A percentile compares a stretch with the other conserved stretches of the same genome.
phyloP scores from a whole-genome alignment of 2,797 vertebrate species.

The Crossoptilon crossoptilon region DNA sequence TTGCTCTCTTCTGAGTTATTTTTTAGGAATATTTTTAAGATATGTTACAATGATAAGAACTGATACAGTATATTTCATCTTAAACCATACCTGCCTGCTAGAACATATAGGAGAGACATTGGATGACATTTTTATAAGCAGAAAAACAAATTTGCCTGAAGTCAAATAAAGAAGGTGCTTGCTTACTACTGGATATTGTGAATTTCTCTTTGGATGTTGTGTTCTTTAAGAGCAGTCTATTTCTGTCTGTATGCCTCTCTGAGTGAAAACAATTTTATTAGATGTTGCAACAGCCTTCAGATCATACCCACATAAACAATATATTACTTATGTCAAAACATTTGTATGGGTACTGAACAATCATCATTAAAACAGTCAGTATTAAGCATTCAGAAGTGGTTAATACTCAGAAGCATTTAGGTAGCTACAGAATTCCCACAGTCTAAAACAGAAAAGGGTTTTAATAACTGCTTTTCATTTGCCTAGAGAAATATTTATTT shows the following conservation, averaged over 20 bases:
- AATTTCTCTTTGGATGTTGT: not conserved
- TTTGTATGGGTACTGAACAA: not conserved
- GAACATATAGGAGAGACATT: not conserved
- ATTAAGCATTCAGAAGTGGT: not conserved
- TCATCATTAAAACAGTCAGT: slow-evolving; percentile 17
- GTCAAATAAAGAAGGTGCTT: not conserved
- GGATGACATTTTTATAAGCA: not conserved
- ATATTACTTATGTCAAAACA: slow-evolving; percentile 20
- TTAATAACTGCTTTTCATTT: not conserved
- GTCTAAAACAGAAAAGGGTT: not conserved
- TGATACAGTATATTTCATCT: not conserved
- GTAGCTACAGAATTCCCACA: not conserved
- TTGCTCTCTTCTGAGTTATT: not conserved
- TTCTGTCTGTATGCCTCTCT: not conserved
- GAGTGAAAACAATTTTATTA: slow-evolving; percentile 13
- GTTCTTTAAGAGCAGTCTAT: not conserved
- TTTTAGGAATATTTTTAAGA: not conserved
- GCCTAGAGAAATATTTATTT: not conserved
- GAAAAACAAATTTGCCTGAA: not conserved
- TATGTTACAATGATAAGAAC: not conserved
- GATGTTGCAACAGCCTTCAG: slow-evolving; percentile 3
- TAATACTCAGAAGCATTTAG: not conserved
- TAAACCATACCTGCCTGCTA: not conserved
- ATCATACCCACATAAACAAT: not conserved
- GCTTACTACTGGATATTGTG: not conserved